Conservation (phyloP, 2,888 invertebrate species). For the Copidosoma aretas region DNA sequence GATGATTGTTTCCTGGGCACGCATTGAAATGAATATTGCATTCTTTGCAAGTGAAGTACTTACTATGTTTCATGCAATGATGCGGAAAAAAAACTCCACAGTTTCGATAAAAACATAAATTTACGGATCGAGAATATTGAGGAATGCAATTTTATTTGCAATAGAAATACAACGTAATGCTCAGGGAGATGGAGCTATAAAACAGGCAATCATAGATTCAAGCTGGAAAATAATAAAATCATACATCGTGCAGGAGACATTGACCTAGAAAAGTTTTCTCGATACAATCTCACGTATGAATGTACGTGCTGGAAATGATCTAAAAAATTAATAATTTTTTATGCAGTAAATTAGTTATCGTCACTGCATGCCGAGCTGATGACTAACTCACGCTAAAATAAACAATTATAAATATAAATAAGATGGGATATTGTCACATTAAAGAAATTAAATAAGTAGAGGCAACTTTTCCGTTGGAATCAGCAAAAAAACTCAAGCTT, state of each 20-base stretch:
- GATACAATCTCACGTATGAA: conserved; percentile 6
- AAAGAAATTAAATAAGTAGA: background rate
- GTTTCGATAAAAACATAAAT: background rate
- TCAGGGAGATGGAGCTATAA: no score
- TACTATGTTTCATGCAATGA: conserved; percentile 21
- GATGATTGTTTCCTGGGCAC: no score
- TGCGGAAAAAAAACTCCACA: conserved; percentile 21
- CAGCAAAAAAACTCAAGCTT: background rate
- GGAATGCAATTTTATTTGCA: background rate
- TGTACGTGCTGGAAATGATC: conserved; percentile 11
- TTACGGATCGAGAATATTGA: background rate
- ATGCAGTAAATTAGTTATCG: background rate
- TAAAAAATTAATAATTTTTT: conserved; percentile 8
- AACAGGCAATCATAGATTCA: conserved; percentile 28
- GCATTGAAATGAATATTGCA: conserved; percentile 5
- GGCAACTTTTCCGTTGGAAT: background rate
- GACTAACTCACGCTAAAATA: background rate
- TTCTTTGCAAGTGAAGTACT: background rate
- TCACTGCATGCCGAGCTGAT: conserved; percentile 26
- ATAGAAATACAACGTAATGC: background rate
- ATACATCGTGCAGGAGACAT: conserved; percentile 46
- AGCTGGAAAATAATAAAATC: conserved; percentile 38
- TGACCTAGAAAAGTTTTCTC: conserved; percentile 22
- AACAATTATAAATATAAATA: background rate
- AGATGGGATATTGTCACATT: background rate